These are phyloP conservation scores for Gonatopus flavifemur DNA, from an alignment of 1,140 invertebrate genomes.

Conservation along the genomic window DNA sequence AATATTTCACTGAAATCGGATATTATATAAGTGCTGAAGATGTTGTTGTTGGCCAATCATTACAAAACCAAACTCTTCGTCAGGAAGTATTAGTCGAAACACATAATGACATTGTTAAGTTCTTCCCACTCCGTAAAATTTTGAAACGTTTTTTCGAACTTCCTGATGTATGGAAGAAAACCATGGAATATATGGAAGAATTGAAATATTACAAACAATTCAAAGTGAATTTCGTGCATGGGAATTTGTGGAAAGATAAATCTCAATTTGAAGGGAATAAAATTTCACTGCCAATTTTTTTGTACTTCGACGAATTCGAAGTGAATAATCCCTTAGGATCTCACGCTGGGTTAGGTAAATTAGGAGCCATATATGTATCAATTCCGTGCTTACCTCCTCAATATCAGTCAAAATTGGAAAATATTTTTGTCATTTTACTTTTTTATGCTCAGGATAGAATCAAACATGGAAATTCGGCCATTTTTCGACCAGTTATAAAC, in stretches of 20 bases:
- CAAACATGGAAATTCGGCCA: constrained; percentile 21
- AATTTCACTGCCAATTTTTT: constrained; percentile 32
- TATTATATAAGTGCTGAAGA: background rate
- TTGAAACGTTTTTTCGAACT: constrained; percentile 26
- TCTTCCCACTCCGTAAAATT: constrained; percentile 18
- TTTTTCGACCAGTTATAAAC: background rate
- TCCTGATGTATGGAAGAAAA: constrained; percentile 14
- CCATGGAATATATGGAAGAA: constrained; percentile 13
- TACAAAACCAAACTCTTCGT: background rate
- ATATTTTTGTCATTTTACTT: constrained; percentile 38
- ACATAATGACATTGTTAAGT: background rate
- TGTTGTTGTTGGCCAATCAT: background rate
- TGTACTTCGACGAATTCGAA: constrained; percentile 32
- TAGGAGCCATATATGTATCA: constrained; percentile 36
- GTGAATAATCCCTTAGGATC: constrained; percentile 36
- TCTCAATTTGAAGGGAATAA: constrained; percentile 12
- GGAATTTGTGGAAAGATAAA: constrained; percentile 33
- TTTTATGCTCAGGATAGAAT: constrained; percentile 31
- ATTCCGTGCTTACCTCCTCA: constrained; percentile 38
- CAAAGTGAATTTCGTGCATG: constrained; percentile 34
- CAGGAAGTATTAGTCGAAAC: background rate
- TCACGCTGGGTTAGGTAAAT: constrained; percentile 33
- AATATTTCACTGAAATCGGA: background rate
- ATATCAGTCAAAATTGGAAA: constrained; percentile 30
- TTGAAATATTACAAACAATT: constrained; percentile 12